A percentile compares a stretch with the other conserved stretches of the same genome.
These are phyloP conservation scores for Baryphthengus martii DNA, from an alignment of 2,113 vertebrate genomes.

Conservation along the genomic window DNA sequence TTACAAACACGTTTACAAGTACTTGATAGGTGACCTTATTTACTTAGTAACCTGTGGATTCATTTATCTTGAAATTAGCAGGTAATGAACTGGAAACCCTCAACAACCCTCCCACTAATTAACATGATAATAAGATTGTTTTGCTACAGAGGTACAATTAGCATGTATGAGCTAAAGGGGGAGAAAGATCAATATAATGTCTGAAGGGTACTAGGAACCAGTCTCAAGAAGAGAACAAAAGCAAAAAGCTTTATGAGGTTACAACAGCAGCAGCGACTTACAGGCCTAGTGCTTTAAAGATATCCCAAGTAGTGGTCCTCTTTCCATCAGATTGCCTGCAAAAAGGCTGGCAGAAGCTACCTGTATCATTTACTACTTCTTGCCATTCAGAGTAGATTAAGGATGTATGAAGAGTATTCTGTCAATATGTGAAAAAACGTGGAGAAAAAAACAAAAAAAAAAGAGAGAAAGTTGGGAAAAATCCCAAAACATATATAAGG, in stretches of 20 bases:
- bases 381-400: not conserved
- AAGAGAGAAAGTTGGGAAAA: not conserved
- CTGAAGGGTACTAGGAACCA: conserved; percentile 72
- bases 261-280: conserved; percentile 5
- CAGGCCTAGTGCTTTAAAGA: conserved; percentile 12
- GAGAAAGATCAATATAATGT: conserved; percentile 80
- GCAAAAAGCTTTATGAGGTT: conserved; percentile 61
- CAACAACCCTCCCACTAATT: conserved; percentile 87
- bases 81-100: conserved; percentile 86
- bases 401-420: not conserved
- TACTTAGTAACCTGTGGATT: conserved; percentile 85
- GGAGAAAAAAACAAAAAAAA: not conserved
- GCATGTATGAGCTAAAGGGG: conserved; percentile 75
- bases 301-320: not conserved
- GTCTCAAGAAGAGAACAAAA: conserved; percentile 71
- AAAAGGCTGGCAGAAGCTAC: not conserved
- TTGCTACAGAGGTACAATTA: conserved; percentile 84
- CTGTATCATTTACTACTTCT: not conserved
- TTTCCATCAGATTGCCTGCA: not conserved
- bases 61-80: conserved; percentile 90
- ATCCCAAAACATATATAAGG: not conserved
- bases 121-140: conserved; percentile 88
- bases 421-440: not conserved
- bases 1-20: conserved; percentile 90
- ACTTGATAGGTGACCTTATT: conserved; percentile 85